phyloP scores from a whole-genome alignment of 2,113 vertebrate genomes.

The Indicator maculatus region DNA sequence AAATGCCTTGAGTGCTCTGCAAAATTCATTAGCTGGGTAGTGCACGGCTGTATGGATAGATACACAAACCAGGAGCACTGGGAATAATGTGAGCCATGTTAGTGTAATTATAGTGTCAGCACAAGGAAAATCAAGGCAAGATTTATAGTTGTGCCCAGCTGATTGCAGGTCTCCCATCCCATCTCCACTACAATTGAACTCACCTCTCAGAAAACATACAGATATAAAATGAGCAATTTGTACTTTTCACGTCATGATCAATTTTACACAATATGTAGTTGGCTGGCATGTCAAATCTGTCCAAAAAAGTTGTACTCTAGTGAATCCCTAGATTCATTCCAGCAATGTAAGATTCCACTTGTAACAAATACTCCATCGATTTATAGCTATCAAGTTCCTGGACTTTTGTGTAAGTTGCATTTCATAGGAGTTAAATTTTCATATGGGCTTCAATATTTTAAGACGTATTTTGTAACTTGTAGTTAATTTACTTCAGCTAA shows the following conservation, averaged over 20 bases:
- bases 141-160: not conserved
- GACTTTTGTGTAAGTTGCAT: not conserved
- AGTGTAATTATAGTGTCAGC: not conserved
- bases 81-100: not conserved
- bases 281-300: not conserved
- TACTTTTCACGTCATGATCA: not conserved
- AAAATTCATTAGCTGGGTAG: not conserved
- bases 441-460: rapidly evolving
- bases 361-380: not conserved
- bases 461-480: not conserved
- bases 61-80: not conserved
- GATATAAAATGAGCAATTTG: rapidly evolving
- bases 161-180: not conserved
- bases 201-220: not conserved
- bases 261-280: rapidly evolving
- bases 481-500: not conserved
- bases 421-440: not conserved
- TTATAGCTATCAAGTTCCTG: not conserved
- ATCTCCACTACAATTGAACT: not conserved
- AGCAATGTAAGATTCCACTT: not conserved
- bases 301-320: not conserved
- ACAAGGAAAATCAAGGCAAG: not conserved
- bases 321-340: not conserved
- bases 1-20: not conserved
- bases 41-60: rapidly evolving